Evolutionary conservation across 2,113 vertebrate genomes (phyloP).

Genomic region (Leptodactylus fuscus): DNA sequence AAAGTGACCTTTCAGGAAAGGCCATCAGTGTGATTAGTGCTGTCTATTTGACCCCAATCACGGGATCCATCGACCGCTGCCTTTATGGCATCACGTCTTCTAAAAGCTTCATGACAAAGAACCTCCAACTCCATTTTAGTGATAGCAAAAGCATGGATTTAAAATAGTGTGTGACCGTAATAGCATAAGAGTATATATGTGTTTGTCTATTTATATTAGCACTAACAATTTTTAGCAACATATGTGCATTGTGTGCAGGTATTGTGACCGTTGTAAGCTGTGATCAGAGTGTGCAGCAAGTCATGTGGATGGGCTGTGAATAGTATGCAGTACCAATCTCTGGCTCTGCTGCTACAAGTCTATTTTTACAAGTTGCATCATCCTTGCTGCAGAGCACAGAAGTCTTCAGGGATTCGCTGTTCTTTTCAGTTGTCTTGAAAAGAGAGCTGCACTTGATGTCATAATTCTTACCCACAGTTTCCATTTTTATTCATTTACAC

Average conservation of each 20-base stretch:
- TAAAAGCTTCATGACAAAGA: neutral
- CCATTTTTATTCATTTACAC: neutral
- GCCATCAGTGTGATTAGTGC: conserved; percentile 13
- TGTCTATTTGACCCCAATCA: neutral
- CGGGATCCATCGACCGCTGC: neutral
- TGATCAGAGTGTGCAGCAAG: conserved; percentile 53
- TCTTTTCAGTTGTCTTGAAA: conserved; percentile 72
- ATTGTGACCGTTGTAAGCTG: neutral
- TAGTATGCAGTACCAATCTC: conserved; percentile 68
- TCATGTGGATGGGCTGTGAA: conserved; percentile 68
- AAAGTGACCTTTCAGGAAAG: neutral
- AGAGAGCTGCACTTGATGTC: conserved; percentile 69
- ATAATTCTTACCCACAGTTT: conserved; percentile 66
- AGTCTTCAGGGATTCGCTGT: conserved; percentile 74
- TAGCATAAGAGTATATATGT: no score
- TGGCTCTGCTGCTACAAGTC: conserved; percentile 72
- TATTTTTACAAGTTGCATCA: conserved; percentile 81
- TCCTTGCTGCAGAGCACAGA: conserved; percentile 68
- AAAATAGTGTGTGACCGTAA: no score
- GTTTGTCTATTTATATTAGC: neutral
- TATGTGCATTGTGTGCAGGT: neutral
- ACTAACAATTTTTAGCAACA: no score
- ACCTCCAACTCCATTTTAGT: no score
- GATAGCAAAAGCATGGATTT: no score
- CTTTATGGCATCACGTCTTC: neutral